Base-by-base conservation (phyloP, 2,888 invertebrate species). In the Orthosia gothica region DNA sequence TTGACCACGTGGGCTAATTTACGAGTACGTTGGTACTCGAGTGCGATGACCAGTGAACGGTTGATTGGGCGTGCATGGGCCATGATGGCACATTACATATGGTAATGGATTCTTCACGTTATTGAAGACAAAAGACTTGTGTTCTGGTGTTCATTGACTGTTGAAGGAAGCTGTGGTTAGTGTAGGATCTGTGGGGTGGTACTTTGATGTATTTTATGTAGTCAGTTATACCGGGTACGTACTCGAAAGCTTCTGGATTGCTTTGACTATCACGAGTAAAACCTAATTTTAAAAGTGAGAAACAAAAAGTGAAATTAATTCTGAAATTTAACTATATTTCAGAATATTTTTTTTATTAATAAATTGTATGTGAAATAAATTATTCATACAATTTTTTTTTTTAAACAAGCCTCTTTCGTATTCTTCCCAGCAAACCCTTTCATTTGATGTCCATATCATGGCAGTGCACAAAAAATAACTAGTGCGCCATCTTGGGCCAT, bases 81-180 rank as follows among this genome's bases (percentile, higher is more conserved):
- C 49, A 74, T 40, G 47, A 32, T 71, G 62, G 66, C 59, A 61
- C 65, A 81, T 74, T 67, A 72, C 54, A 79, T 57, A 70, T 79
- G 74, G 70, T 77, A 85, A 83, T 85, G 78, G 73, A 83, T 79
- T 69, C 72, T 26, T 63, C 18, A 26, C 12, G 72, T 75, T 74
- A 59, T 79, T 70, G 65, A 77, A 83, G 78, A 86, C 83, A 87
- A 87, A 79, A 82, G 75, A 67, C 77, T 70, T 68, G 64, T 74
- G 62, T 73, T 77, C 77, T 70, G 64, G 64, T 74, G 62, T 73
- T 77, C 80, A 80, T 67, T 77, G 75, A 65, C 70, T 32, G 50
- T 26, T 64, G 63, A 73, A 82, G 86, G 87, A 87, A 79, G 64
- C 58, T 83, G 87, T 57, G 82, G 83, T 87, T 62, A 67, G 12